phyloP scores from a whole-genome alignment of 2,888 invertebrate genomes.

The Conus canariensis region DNA sequence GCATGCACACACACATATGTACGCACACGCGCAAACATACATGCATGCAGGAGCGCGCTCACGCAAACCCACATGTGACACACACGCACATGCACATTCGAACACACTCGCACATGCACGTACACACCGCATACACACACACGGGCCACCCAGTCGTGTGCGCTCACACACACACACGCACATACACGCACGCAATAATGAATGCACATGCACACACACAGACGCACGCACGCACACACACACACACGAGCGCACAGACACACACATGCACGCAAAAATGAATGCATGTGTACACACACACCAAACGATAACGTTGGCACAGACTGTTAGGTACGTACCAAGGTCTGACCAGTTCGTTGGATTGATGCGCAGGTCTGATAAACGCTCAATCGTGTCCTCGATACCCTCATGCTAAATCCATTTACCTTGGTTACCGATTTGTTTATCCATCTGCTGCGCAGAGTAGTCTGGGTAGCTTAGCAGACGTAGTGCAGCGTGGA shows the following conservation, averaged over 20 bases:
- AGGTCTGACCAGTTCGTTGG: too few relatives aligned
- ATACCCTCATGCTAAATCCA: too few relatives aligned
- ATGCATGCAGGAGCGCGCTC: not conserved
- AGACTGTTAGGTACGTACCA: too few relatives aligned
- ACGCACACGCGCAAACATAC: not conserved
- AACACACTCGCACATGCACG: conserved; percentile 8
- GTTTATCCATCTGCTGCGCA: too few relatives aligned
- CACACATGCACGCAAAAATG: not conserved
- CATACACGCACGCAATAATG: conserved; percentile 25
- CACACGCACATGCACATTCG: not conserved
- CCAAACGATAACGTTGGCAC: too few relatives aligned
- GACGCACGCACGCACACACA: not conserved
- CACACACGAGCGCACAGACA: not conserved
- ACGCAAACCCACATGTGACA: not conserved
- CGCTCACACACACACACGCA: not conserved
- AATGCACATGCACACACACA: not conserved
- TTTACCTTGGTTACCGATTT: too few relatives aligned
- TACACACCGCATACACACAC: conserved; percentile 13
- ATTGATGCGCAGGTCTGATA: too few relatives aligned
- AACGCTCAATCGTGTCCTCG: too few relatives aligned
- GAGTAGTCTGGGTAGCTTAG: too few relatives aligned
- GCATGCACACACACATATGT: not conserved
- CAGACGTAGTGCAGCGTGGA: too few relatives aligned
- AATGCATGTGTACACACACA: too few relatives aligned
- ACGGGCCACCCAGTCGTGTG: not conserved